phyloP scores from a whole-genome alignment of 2,888 invertebrate genomes.

The Pasiphila rectangulata region DNA sequence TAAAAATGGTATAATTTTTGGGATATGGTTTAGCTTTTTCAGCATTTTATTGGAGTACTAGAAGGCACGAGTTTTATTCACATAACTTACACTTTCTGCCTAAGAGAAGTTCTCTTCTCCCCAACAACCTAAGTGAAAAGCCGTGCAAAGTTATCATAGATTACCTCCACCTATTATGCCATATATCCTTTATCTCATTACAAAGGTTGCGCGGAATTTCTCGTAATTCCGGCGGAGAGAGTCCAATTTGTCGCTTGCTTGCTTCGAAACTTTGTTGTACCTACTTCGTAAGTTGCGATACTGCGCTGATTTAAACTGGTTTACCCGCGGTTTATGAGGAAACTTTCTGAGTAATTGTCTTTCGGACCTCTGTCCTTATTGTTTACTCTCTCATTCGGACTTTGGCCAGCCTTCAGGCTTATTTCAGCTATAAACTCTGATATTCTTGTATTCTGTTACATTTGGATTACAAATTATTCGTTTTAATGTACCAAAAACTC shows the following conservation, averaged over 20 bases:
- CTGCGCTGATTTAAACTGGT: slow-evolving; percentile 44
- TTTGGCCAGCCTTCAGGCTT: neutral
- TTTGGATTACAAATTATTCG: no score
- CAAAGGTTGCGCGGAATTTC: slow-evolving; percentile 9
- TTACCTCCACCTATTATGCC: neutral
- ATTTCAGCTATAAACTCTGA: neutral
- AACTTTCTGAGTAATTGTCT: slow-evolving; percentile 48
- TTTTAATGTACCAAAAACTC: no score
- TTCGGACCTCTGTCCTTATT: slow-evolving; percentile 32
- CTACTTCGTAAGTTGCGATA: slow-evolving; percentile 34
- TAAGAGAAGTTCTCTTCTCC: no score
- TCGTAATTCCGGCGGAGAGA: slow-evolving; percentile 16
- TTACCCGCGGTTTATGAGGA: slow-evolving; percentile 45
- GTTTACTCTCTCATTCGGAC: slow-evolving; percentile 15
- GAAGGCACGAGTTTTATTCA: no score
- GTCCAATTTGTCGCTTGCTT: slow-evolving; percentile 29
- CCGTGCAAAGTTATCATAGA: neutral
- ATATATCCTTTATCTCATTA: slow-evolving; percentile 9
- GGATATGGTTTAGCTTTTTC: slow-evolving; percentile 10
- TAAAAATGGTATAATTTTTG: slow-evolving; percentile 3
- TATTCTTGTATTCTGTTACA: no score
- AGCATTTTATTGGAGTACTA: no score
- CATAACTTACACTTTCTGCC: no score
- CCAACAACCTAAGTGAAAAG: neutral
- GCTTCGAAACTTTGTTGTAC: slow-evolving; percentile 30